phyloP scores from a whole-genome alignment of 2,888 invertebrate species.

The Apomyelois bistriatella region DNA sequence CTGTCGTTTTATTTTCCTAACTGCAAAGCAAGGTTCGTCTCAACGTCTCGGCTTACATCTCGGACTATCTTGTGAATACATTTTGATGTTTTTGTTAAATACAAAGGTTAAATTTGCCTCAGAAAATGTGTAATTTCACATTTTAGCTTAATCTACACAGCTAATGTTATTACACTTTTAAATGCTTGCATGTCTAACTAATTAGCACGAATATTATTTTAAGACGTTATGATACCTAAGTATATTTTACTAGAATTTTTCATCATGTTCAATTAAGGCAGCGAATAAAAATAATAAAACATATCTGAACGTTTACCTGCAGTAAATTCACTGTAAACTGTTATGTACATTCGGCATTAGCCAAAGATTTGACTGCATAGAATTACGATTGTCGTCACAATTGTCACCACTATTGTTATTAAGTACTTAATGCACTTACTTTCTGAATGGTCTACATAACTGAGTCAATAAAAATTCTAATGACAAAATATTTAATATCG shows the following conservation, averaged over 20 bases:
- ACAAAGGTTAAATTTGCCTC: background rate
- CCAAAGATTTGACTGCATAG: slow-evolving; percentile 77
- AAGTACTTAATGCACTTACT: slow-evolving; percentile 10
- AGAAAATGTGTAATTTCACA: background rate
- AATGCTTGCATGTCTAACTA: background rate
- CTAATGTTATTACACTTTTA: background rate
- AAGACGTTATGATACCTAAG: background rate
- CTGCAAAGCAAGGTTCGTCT: slow-evolving; percentile 32
- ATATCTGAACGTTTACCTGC: slow-evolving; percentile 20
- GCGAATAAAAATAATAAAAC: slow-evolving; percentile 18
- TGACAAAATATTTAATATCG: background rate
- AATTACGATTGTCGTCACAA: slow-evolving; percentile 37
- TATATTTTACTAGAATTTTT: slow-evolving; percentile 5
- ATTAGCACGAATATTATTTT: background rate
- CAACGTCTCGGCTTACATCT: slow-evolving; percentile 28
- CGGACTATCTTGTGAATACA: slow-evolving; percentile 17
- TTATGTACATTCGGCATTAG: slow-evolving; percentile 43
- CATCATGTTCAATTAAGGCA: slow-evolving; percentile 12
- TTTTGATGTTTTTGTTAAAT: background rate
- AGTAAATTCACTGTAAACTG: slow-evolving; percentile 15
- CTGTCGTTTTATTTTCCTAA: slow-evolving; percentile 31
- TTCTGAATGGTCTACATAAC: slow-evolving; percentile 5
- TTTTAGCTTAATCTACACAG: background rate
- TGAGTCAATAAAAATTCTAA: background rate
- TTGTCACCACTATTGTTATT: slow-evolving; percentile 30